These are phyloP conservation scores for Solenopsis invicta DNA, from an alignment of 1,140 invertebrate species.

Conservation along the genomic window DNA sequence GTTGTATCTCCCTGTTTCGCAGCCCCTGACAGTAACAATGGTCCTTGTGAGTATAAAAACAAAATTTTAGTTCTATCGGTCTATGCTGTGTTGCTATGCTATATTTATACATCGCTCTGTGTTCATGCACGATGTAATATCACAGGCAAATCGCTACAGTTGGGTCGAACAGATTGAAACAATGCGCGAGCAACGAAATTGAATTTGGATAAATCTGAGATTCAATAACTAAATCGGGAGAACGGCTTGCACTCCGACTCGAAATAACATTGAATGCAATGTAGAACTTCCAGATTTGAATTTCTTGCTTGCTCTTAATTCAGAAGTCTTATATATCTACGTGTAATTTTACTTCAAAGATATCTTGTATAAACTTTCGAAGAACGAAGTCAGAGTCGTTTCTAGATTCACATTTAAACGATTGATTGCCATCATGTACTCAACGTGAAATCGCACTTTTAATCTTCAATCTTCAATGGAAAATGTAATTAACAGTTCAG, in stretches of 20 bases:
- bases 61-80: slow-evolving; percentile 84
- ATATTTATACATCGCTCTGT: slow-evolving; percentile 72
- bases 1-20: slow-evolving; percentile 88
- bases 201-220: slow-evolving; percentile 55
- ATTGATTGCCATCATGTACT: neutral
- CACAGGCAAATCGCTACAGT: slow-evolving; percentile 50
- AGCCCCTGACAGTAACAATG: slow-evolving; percentile 94
- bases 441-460: slow-evolving; percentile 13
- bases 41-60: slow-evolving; percentile 93
- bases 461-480: slow-evolving; percentile 25
- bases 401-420: slow-evolving; percentile 3
- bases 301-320: slow-evolving; percentile 45
- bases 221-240: slow-evolving; percentile 38
- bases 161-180: slow-evolving; percentile 48
- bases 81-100: slow-evolving; percentile 84
- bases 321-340: neutral
- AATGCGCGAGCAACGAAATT: slow-evolving; percentile 50
- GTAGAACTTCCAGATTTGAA: slow-evolving; percentile 47
- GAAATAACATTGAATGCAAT: slow-evolving; percentile 30
- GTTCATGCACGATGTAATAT: slow-evolving; percentile 67
- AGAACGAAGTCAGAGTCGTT: neutral
- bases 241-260: slow-evolving; percentile 24
- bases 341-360: neutral
- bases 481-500: slow-evolving; percentile 32
- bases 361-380: neutral